These are phyloP conservation scores for Dendronephthya gigantea DNA, from an alignment of 64 coral and sea anemone species.

Conservation along the genomic window DNA sequence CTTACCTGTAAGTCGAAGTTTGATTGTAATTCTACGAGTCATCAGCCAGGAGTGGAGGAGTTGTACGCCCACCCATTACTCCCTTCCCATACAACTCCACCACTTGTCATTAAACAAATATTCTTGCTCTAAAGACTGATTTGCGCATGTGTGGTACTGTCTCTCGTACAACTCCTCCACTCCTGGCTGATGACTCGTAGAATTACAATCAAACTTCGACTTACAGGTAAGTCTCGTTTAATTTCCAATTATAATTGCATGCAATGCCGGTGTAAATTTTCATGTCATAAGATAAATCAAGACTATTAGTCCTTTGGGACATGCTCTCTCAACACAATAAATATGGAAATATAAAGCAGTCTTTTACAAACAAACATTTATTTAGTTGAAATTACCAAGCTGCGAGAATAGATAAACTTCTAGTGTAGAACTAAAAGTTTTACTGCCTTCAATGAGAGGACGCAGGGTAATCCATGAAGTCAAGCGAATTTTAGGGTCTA, in stretches of 20 bases:
- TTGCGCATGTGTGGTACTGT: background rate
- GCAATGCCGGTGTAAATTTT: no score
- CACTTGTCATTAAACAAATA: background rate
- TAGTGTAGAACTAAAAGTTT: no score
- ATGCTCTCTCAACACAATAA: no score
- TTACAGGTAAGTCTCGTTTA: background rate
- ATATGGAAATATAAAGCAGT: no score
- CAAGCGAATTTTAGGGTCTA: no score
- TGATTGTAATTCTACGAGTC: background rate
- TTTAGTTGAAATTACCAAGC: no score
- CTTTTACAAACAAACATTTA: no score
- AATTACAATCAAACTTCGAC: background rate
- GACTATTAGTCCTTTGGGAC: no score
- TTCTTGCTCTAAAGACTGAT: background rate
- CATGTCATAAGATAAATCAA: no score
- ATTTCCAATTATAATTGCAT: background rate
- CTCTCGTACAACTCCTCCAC: slow-evolving; percentile 21
- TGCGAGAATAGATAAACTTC: no score
- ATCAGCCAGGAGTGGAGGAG: background rate
- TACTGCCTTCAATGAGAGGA: no score
- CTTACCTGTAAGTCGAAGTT: background rate
- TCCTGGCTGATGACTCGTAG: background rate
- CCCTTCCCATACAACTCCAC: background rate
- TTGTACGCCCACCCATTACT: background rate
- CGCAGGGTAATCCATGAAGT: no score